Evolutionary conservation across 2,797 vertebrate species (phyloP).

Genomic region (Dallia pectoralis): DNA sequence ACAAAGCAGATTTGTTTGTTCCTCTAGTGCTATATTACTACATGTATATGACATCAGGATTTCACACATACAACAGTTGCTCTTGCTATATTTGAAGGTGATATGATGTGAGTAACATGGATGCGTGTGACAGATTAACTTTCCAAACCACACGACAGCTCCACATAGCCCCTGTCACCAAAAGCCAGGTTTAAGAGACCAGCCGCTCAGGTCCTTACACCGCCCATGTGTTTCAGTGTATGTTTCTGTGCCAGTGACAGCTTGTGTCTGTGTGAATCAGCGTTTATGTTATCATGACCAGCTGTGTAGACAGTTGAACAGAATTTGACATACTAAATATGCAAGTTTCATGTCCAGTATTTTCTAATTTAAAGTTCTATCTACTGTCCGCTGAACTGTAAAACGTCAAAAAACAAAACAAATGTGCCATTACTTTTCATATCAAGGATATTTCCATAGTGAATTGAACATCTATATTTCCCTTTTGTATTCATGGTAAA

Average conservation of each 20-base stretch:
- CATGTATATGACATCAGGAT: neutral
- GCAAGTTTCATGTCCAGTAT: neutral
- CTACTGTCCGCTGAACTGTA: neutral
- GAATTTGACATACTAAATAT: neutral
- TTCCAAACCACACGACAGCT: conserved; percentile 4
- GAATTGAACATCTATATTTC: conserved; percentile 26
- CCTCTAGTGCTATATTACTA: neutral
- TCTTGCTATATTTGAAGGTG: conserved; percentile 16
- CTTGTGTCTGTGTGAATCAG: neutral
- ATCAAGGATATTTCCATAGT: conserved; percentile 52
- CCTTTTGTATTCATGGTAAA: conserved; percentile 34
- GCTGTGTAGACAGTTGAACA: neutral
- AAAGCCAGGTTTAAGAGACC: neutral
- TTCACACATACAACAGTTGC: conserved; percentile 2
- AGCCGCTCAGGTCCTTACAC: neutral
- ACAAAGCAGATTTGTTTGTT: neutral
- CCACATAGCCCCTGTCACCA: conserved; percentile 18
- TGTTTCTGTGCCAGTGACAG: neutral
- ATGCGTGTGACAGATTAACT: conserved; percentile 26
- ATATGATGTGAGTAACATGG: conserved; percentile 19
- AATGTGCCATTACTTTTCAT: conserved; percentile 55
- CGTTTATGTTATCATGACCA: neutral
- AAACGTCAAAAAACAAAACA: conserved; percentile 23
- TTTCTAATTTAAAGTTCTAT: conserved; percentile 18
- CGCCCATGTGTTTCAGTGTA: conserved; percentile 2